Percentiles rank a stretch among this genome's conserved stretches.
Conservation (phyloP, 1,140 invertebrate species). For the Tetragnatha versicolor region DNA sequence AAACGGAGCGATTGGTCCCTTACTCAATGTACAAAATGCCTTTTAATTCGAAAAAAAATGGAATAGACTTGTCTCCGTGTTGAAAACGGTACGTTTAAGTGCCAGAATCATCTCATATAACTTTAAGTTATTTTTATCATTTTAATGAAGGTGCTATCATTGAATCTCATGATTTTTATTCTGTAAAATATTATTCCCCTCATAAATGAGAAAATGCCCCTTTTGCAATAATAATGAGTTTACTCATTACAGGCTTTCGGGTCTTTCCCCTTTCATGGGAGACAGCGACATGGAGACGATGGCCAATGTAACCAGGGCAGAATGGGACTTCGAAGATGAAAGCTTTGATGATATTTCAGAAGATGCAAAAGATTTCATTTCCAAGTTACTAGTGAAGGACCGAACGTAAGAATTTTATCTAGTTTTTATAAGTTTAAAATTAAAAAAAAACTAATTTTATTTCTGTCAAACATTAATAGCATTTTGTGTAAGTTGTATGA, state of each 20-base stretch:
- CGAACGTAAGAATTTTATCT: conserved; percentile 76
- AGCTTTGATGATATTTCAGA: conserved; percentile 89
- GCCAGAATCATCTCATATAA: too few species aligned
- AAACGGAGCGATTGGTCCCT: too few species aligned
- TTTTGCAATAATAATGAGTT: background rate
- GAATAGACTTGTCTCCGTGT: too few species aligned
- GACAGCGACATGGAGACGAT: conserved; percentile 95
- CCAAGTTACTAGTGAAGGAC: conserved; percentile 84
- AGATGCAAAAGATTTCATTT: conserved; percentile 91
- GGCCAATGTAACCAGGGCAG: conserved; percentile 92
- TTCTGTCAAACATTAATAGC: too few species aligned
- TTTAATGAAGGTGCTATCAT: too few species aligned
- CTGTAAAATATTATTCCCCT: background rate
- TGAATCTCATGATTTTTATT: background rate
- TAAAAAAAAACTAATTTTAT: too few species aligned
- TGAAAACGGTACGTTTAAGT: too few species aligned
- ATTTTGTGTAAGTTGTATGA: background rate
- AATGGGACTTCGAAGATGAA: conserved; percentile 95
- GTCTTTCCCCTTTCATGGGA: conserved; percentile 97
- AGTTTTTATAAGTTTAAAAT: too few species aligned
- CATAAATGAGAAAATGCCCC: background rate
- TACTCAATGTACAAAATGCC: too few species aligned
- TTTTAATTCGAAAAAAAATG: too few species aligned
- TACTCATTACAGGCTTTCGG: conserved; percentile 78
- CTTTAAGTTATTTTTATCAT: too few species aligned